phyloP scores from a whole-genome alignment of 1,140 invertebrate species.

The Tetramorium alpestre region DNA sequence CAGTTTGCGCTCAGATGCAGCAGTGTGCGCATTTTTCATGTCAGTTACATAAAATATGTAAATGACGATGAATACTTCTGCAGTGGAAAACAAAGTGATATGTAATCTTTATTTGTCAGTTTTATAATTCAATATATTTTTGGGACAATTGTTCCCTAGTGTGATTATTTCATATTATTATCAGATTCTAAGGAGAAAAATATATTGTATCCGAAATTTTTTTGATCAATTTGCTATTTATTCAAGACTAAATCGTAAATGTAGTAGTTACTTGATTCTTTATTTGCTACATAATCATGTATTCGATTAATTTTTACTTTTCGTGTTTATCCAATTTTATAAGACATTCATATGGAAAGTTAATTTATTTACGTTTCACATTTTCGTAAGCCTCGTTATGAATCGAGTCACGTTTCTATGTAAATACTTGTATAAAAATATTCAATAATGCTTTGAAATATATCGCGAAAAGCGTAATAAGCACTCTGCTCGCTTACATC shows the following conservation, averaged over 20 bases:
- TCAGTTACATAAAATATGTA: conserved; percentile 22
- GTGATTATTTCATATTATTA: not conserved
- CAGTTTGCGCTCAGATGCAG: not conserved
- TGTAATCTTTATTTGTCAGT: conserved; percentile 18
- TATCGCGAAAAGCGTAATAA: conserved; percentile 10
- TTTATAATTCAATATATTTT: not conserved
- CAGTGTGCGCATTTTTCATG: not conserved
- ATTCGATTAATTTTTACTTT: not conserved
- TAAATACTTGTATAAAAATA: not conserved
- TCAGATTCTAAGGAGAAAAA: not conserved
- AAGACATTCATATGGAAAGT: not conserved
- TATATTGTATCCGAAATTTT: not conserved
- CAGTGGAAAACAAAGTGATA: not conserved
- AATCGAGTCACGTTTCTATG: not conserved
- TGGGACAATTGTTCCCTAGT: too few species aligned
- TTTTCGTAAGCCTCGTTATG: not conserved
- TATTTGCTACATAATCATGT: not conserved
- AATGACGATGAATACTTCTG: not conserved
- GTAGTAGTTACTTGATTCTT: not conserved
- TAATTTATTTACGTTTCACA: not conserved
- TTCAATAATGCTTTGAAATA: not conserved
- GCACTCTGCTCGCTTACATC: conserved; percentile 4
- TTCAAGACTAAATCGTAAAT: conserved; percentile 6
- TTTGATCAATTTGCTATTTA: not conserved
- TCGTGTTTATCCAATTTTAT: not conserved